These are phyloP conservation scores for Calameuta pallipes DNA, from an alignment of 2,888 invertebrate species.

Conservation along the genomic window DNA sequence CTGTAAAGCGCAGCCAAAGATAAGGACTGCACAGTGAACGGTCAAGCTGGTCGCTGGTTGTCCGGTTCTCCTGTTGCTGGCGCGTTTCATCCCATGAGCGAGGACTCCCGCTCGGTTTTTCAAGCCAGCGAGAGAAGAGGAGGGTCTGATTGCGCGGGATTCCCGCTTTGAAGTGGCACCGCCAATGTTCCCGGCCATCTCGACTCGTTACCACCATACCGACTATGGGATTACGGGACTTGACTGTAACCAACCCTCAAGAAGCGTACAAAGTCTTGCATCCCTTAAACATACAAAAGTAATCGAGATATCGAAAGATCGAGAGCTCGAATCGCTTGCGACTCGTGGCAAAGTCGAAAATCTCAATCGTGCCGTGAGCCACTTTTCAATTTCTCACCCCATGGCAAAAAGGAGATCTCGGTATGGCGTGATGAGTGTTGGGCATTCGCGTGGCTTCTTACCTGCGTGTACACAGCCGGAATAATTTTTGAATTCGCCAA, in stretches of 20 bases:
- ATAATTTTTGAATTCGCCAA: slow-evolving; percentile 15
- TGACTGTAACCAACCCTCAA: not conserved
- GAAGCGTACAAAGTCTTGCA: not conserved
- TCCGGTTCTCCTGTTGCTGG: slow-evolving; percentile 3
- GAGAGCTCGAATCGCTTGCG: not conserved
- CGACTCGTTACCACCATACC: slow-evolving; percentile 58
- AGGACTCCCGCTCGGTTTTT: slow-evolving; percentile 51
- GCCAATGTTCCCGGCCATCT: slow-evolving; percentile 59
- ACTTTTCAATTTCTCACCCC: slow-evolving; percentile 50
- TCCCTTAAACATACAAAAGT: not conserved
- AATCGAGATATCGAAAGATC: not conserved
- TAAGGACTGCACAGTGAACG: not conserved
- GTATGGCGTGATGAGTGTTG: slow-evolving; percentile 21
- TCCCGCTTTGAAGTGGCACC: slow-evolving; percentile 63
- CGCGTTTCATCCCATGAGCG: slow-evolving; percentile 1
- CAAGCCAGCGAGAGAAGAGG: slow-evolving; percentile 45
- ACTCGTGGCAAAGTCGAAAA: slow-evolving; percentile 26
- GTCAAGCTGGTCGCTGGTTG: not conserved
- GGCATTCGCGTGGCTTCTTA: slow-evolving; percentile 25
- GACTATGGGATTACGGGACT: not conserved
- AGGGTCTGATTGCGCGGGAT: slow-evolving; percentile 62
- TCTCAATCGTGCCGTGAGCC: slow-evolving; percentile 41
- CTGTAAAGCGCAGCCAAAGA: not conserved
- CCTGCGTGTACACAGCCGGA: slow-evolving; percentile 1
- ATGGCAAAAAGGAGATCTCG: slow-evolving; percentile 19